Base-by-base conservation (phyloP, 2,113 vertebrate species). In the Corythornis vintsioides region DNA sequence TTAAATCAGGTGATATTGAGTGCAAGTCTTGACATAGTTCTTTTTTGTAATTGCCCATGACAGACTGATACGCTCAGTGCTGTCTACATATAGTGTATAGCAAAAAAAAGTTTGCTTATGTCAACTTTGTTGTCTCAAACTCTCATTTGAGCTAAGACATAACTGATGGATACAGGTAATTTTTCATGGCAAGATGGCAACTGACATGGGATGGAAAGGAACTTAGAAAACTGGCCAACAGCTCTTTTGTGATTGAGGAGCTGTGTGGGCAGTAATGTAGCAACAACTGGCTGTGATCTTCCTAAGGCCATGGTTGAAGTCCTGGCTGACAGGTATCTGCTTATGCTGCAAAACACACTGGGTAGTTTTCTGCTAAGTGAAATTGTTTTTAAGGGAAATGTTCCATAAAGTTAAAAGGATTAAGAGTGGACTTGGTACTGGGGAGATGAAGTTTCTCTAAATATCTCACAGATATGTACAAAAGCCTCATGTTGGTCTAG, bases 21-120 rank as follows among this genome's bases (percentile, higher is more conserved):
- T 56, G 40, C 16, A 43, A 4, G 33, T 90, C 20, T 75, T 82
- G 35, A 35, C 1, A 3, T n/a, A 6, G 9, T 22, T 59, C 19
- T 70, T 29, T 61, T 13, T 35, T 24, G 31, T 17, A 71, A 40
- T 28, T 33, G 7, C 29, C 53, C 29, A 15, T 1, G 1, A 31
- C 33, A 83, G 26, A 74, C 22, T 38, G 12, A 5, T 53, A 4
- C 48, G 22, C 14, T 80, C 12, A 25, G 1, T 33, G 17, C 38
- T 76, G 5, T 31, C 52, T 63, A 1, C 35, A 24, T 25, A 38
- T 0, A 0, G 7, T 1, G 1, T 26, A 14, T 40, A 8, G 40
- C 84, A 47, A 13, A 0, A n/a, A 24, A 64, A 56, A 29, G 28
- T 66, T 31, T 47, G 21, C 19, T 19, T 14, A 15, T 20, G 5